Evolutionary conservation across 2,888 invertebrate species (phyloP).

Genomic region (Nemoura dubitans): DNA sequence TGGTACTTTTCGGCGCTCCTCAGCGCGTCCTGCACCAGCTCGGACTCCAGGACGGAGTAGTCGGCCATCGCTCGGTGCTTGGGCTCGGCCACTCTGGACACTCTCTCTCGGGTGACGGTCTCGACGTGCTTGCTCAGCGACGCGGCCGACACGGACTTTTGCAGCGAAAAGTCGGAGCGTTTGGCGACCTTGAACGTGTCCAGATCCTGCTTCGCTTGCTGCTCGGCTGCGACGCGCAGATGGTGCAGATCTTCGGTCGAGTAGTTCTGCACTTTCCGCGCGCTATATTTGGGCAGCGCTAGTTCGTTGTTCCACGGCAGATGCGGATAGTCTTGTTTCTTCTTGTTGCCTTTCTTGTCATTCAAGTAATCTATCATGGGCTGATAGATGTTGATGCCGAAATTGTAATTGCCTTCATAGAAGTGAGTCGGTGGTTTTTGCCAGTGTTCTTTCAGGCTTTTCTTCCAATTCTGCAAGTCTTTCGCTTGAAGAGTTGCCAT

Average conservation of each 20-base stretch:
- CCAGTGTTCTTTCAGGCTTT: conserved; percentile 58
- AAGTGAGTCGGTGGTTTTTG: conserved; percentile 70
- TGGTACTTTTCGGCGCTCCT: conserved; percentile 62
- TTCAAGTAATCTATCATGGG: conserved; percentile 88
- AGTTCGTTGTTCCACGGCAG: conserved; percentile 79
- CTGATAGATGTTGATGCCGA: conserved; percentile 85
- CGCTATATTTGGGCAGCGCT: conserved; percentile 73
- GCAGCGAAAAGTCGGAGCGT: conserved; percentile 51
- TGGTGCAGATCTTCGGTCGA: conserved; percentile 72
- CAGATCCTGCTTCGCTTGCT: conserved; percentile 74
- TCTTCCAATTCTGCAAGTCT: not conserved
- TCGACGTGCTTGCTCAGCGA: conserved; percentile 48
- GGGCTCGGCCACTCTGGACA: conserved; percentile 59
- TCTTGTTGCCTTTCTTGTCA: conserved; percentile 69
- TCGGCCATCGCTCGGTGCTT: conserved; percentile 62
- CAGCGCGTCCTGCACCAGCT: conserved; percentile 60
- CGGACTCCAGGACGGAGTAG: conserved; percentile 61
- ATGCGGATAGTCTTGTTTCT: conserved; percentile 69
- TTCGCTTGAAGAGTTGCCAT: conserved; percentile 45
- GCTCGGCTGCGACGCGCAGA: conserved; percentile 73
- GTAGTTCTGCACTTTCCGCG: conserved; percentile 73
- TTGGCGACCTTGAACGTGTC: conserved; percentile 63
- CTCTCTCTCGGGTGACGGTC: conserved; percentile 32
- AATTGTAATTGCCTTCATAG: conserved; percentile 85
- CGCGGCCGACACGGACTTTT: conserved; percentile 49